These are phyloP conservation scores for Eristalinus aeneus DNA, from an alignment of 2,888 invertebrate species.

Conservation along the genomic window DNA sequence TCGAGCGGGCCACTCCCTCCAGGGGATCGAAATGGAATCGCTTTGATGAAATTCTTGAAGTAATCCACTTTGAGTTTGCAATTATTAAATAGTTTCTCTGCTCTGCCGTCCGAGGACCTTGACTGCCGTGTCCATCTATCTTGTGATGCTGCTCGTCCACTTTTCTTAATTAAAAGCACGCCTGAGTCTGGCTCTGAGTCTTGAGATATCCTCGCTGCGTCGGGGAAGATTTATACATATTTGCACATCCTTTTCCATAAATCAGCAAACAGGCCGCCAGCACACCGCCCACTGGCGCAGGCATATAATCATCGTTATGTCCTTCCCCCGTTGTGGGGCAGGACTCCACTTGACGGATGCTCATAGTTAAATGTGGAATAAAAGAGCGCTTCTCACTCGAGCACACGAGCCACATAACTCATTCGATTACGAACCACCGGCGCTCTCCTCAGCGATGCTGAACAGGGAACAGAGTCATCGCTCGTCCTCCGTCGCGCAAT, in stretches of 20 bases:
- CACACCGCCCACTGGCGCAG: neutral
- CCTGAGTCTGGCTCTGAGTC: neutral
- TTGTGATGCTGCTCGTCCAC: conserved; percentile 16
- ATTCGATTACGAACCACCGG: conserved; percentile 41
- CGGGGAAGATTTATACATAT: conserved; percentile 54
- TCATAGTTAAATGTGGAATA: conserved; percentile 49
- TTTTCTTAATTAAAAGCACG: conserved; percentile 58
- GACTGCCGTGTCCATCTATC: conserved; percentile 25
- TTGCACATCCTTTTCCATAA: conserved; percentile 56
- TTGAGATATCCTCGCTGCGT: conserved; percentile 15
- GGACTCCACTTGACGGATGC: conserved; percentile 25
- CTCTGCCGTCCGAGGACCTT: neutral
- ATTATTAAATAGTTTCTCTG: neutral
- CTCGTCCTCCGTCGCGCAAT: neutral
- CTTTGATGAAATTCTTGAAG: neutral
- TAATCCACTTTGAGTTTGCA: neutral
- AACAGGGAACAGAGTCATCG: neutral
- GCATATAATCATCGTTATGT: conserved; percentile 40
- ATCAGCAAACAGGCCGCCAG: conserved; percentile 36
- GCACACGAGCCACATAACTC: conserved; percentile 26
- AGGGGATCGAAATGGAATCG: neutral
- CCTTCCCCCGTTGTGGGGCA: conserved; percentile 34
- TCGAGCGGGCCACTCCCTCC: neutral
- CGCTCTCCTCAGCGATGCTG: neutral
- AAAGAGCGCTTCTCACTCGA: conserved; percentile 28